phyloP scores from a whole-genome alignment of 1,140 invertebrate genomes.

The Dufourea novaeangliae region DNA sequence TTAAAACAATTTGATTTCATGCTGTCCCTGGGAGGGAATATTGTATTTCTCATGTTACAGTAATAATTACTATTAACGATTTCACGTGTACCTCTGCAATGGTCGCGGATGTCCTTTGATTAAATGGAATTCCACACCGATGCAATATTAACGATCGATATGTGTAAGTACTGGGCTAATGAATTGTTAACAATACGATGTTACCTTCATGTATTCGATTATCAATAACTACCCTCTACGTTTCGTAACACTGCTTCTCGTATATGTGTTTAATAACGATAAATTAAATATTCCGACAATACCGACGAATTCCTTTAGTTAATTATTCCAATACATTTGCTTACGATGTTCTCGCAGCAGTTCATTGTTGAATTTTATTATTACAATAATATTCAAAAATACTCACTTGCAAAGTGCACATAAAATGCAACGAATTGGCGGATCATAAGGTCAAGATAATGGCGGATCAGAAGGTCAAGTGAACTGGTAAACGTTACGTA shows the following conservation, averaged over 20 bases:
- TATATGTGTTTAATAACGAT: no score
- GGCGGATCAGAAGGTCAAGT: no score
- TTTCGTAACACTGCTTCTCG: neutral
- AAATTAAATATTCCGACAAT: neutral
- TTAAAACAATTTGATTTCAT: neutral
- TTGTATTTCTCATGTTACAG: neutral
- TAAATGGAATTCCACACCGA: neutral
- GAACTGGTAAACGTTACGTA: constrained; percentile 10
- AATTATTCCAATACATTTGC: neutral
- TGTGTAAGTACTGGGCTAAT: neutral
- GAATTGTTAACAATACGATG: neutral
- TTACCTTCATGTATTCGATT: neutral
- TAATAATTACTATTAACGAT: constrained; percentile 28
- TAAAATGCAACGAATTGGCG: neutral
- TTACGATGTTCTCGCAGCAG: neutral
- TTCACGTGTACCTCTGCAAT: neutral
- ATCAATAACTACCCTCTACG: neutral
- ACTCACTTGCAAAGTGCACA: neutral
- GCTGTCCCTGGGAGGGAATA: neutral
- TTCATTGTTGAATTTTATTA: neutral
- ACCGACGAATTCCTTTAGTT: neutral
- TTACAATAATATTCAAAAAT: neutral
- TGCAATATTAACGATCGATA: constrained; percentile 10
- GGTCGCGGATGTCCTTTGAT: neutral
- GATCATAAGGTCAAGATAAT: neutral